phyloP scores from a whole-genome alignment of 2,797 vertebrate species.

The Girardinus metallicus region DNA sequence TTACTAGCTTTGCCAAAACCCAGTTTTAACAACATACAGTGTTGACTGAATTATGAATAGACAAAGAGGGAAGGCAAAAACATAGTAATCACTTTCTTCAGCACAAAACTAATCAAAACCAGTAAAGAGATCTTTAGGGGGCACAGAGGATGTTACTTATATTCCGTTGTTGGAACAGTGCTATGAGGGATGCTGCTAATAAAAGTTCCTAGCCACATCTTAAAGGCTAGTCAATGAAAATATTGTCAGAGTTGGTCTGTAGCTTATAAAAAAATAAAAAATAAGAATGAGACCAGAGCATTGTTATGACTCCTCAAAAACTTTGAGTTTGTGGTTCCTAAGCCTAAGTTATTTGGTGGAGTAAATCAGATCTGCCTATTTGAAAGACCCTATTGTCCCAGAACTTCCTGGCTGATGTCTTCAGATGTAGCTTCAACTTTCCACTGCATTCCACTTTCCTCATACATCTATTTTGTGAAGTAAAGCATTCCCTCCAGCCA shows the following conservation, averaged over 20 bases:
- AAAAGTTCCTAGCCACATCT: background rate
- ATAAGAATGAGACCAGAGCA: background rate
- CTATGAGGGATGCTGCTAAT: background rate
- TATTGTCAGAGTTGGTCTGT: background rate
- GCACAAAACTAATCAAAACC: slow-evolving; percentile 47
- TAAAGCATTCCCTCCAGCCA: background rate
- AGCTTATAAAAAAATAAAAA: background rate
- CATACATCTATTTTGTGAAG: background rate
- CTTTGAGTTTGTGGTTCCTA: background rate
- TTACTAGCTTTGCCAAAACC: slow-evolving; percentile 62
- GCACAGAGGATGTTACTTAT: background rate
- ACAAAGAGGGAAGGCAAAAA: slow-evolving; percentile 46
- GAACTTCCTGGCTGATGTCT: background rate
- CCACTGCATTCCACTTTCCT: background rate
- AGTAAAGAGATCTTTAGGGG: background rate
- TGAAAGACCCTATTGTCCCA: background rate
- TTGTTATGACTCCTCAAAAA: background rate
- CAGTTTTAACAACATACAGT: slow-evolving; percentile 73
- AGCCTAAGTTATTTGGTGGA: background rate
- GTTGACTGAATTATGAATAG: slow-evolving; percentile 59
- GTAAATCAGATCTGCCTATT: background rate
- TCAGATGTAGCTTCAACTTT: background rate
- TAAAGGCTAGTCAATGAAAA: background rate
- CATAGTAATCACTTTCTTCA: slow-evolving; percentile 48
- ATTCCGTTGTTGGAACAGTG: background rate